phyloP scores from a whole-genome alignment of 2,113 vertebrate species.

The Myotis davidii region DNA sequence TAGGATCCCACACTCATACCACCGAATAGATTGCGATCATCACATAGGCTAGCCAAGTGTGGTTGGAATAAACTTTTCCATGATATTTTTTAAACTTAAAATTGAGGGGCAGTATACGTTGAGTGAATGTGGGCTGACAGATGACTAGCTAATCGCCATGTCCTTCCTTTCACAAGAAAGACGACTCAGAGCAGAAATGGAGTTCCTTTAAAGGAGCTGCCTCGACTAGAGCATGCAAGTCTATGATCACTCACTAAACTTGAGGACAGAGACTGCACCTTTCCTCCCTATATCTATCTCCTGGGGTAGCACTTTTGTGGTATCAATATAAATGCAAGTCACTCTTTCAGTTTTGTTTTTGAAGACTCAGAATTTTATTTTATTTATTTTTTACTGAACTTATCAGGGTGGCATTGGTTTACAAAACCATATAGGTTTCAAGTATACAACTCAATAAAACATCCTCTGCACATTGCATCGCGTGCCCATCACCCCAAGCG shows the following conservation, averaged over 20 bases:
- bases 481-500: too few relatives aligned
- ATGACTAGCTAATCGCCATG: constrained; percentile 4
- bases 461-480: too few relatives aligned
- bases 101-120: constrained; percentile 27
- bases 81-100: constrained; percentile 57
- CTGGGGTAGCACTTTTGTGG: background rate
- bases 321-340: background rate
- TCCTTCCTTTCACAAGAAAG: constrained; percentile 27
- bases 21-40: background rate
- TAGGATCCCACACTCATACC: background rate
- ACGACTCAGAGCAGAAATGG: background rate
- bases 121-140: constrained; percentile 39
- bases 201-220: background rate
- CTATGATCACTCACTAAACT: background rate
- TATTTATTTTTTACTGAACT: background rate
- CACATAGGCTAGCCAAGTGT: background rate
- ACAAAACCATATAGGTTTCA: too few relatives aligned
- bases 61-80: constrained; percentile 62
- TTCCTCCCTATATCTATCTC: background rate
- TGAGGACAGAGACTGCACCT: background rate
- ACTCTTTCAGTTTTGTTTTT: background rate
- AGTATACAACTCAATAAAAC: too few relatives aligned
- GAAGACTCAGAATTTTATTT: background rate
- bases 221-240: background rate
- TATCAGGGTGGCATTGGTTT: too few relatives aligned